These are phyloP conservation scores for Micronycteris hirsuta DNA, from an alignment of 2,113 vertebrate genomes.

Conservation along the genomic window DNA sequence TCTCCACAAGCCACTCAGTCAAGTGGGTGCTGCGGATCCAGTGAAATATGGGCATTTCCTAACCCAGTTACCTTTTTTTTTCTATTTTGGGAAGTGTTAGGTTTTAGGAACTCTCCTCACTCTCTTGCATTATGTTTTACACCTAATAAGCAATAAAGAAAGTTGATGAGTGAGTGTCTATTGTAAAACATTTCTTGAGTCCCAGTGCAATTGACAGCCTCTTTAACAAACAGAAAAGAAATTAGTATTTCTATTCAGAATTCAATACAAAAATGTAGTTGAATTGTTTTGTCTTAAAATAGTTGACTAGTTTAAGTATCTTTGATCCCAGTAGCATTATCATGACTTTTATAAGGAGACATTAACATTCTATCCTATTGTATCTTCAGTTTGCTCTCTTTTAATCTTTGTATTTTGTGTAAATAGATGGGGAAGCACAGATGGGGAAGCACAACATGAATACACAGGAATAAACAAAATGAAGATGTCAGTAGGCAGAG, in stretches of 20 bases:
- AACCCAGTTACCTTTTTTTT: not conserved
- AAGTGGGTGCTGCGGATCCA: not conserved
- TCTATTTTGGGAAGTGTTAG: not conserved
- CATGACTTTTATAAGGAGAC: not conserved
- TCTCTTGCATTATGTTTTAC: not conserved
- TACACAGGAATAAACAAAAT: not conserved
- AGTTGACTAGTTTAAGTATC: not conserved
- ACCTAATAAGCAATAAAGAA: not conserved
- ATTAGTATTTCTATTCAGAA: not conserved
- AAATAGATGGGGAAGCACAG: not conserved
- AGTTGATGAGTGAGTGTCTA: not conserved
- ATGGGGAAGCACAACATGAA: not conserved
- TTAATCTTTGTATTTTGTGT: not conserved
- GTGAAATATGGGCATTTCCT: not conserved
- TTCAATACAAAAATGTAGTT: not conserved
- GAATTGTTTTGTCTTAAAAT: not conserved
- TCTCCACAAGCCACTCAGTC: not conserved
- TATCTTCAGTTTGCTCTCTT: not conserved
- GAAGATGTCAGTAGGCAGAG: not conserved
- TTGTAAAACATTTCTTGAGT: not conserved
- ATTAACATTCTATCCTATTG: not conserved
- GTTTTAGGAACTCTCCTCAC: not conserved
- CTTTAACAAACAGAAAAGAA: constrained; percentile 8
- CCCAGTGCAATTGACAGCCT: not conserved
- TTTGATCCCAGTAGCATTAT: not conserved